Base-by-base conservation (phyloP, 2,888 invertebrate genomes). In the Clivina fossor region DNA sequence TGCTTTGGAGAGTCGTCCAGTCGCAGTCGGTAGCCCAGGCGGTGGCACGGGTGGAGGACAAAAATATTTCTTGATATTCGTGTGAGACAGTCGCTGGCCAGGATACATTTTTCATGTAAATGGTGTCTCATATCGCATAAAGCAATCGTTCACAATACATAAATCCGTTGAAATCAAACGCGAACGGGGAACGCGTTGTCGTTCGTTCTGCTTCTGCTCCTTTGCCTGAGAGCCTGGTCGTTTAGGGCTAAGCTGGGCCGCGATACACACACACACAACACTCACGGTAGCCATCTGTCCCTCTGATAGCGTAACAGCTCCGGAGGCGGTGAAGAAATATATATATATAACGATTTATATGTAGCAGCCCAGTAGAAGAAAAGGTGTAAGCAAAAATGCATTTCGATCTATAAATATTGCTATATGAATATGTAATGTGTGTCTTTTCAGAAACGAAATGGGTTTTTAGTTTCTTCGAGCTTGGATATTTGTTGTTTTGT, bases 61-160 rank as follows among this genome's bases (percentile, higher is more conserved):
- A 44, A 44, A 53, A 53, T 53, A 53, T 53, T 53, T 53, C 53
- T 53, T 53, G 53, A 53, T 53, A 53, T 53, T 53, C 35, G 53
- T 44, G n/a, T n/a, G 44, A 53, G 53, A 53, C 53, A 53, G 35
- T 53, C 44, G 44, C 26, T 22, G 26, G 30, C 44, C 43, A 53
- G 44, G 72, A 74, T 72, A 74, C 74, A 74, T 74, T 74, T 74
- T 74, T 74, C 74, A 74, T 74, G 74, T 74, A 74, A 74, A 74
- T 74, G 74, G 74, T 74, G 74, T 74, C 74, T 53, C 74, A 73
- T 74, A 74, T 74, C 74, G 73, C 74, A 74, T 74, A 74, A 74
- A 74, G 74, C 74, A 74, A 74, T 74, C 74, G 74, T 74, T 74
- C 74, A 74, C 74, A 74, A 74, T 72, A 74, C 74, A 74, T 74